Evolutionary conservation across 2,797 vertebrate species (phyloP).

Genomic region (Girardinus metallicus): DNA sequence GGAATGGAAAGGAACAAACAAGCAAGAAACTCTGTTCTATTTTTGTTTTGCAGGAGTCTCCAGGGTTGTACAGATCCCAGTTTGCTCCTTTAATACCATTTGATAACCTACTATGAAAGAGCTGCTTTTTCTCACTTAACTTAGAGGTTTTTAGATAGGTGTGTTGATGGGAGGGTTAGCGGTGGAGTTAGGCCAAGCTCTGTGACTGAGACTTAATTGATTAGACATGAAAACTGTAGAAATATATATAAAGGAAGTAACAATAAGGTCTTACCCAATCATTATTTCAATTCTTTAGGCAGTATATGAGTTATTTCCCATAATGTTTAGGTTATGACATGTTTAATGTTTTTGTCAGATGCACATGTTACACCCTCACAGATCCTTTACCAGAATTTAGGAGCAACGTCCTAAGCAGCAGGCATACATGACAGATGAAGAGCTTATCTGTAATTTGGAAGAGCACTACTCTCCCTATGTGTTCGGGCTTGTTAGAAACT

Average conservation of each 20-base stretch:
- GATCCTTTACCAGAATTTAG: conserved; percentile 56
- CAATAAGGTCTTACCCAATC: conserved; percentile 40
- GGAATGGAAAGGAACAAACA: conserved; percentile 42
- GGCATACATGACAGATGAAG: conserved; percentile 78
- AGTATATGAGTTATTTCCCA: conserved; percentile 47
- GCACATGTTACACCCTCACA: neutral
- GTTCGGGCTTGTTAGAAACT: conserved; percentile 82
- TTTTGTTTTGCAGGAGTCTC: conserved; percentile 39
- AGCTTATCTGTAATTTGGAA: conserved; percentile 85
- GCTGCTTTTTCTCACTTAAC: conserved; percentile 60
- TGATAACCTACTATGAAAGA: conserved; percentile 80
- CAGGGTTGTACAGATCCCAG: conserved; percentile 68
- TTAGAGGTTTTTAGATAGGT: conserved; percentile 64
- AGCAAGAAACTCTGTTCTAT: conserved; percentile 37
- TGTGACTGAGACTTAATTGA: conserved; percentile 65
- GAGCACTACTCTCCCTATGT: conserved; percentile 76
- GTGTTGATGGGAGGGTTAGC: conserved; percentile 73
- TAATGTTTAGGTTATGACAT: conserved; percentile 50
- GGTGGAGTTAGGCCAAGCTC: conserved; percentile 66
- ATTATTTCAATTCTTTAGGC: conserved; percentile 25
- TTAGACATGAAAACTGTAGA: conserved; percentile 49
- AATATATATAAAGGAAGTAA: conserved; percentile 35
- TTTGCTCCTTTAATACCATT: conserved; percentile 68
- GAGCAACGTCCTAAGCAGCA: conserved; percentile 68
- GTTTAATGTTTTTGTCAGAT: conserved; percentile 40